phyloP scores from a whole-genome alignment of 2,797 vertebrate genomes.

The Pelodytes ibericus region DNA sequence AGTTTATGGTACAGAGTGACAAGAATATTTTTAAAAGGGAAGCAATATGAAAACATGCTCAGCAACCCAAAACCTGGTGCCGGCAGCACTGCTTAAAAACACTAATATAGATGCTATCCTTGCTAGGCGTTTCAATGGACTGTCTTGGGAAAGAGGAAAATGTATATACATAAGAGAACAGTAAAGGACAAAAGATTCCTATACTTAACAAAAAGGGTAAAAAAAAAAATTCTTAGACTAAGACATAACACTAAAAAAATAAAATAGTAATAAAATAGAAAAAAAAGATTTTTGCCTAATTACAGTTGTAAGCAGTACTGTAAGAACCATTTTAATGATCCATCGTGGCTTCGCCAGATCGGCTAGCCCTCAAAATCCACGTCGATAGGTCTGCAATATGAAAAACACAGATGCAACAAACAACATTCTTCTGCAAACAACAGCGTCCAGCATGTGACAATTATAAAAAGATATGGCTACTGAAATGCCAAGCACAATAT shows the following conservation, averaged over 20 bases:
- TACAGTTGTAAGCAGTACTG: conserved; percentile 76
- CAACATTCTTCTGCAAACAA: conserved; percentile 69
- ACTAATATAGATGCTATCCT: background rate
- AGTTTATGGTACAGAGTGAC: background rate
- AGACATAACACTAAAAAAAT: background rate
- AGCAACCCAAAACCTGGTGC: background rate
- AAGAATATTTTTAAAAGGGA: background rate
- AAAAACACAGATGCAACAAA: conserved; percentile 85
- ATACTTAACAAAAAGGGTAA: conserved; percentile 3
- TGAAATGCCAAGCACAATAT: background rate
- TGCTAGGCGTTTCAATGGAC: conserved; percentile 32
- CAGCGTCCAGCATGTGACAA: conserved; percentile 29
- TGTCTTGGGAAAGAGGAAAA: conserved; percentile 25
- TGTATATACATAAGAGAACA: background rate
- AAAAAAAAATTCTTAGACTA: conserved; percentile 17
- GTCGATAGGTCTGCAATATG: conserved; percentile 85
- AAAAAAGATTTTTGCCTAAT: conserved; percentile 65
- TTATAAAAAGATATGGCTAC: conserved; percentile 4
- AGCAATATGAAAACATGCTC: background rate
- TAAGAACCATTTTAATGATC: conserved; percentile 81
- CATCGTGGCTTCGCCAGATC: conserved; percentile 82
- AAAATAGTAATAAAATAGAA: conserved; percentile 17
- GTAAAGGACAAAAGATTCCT: conserved; percentile 5
- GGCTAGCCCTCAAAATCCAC: conserved; percentile 86
- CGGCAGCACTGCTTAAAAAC: background rate